Evolutionary conservation across 2,113 vertebrate genomes (phyloP), one percentile per base, ranked within the genome.

Genomic region (Thomomys bottae): DNA sequence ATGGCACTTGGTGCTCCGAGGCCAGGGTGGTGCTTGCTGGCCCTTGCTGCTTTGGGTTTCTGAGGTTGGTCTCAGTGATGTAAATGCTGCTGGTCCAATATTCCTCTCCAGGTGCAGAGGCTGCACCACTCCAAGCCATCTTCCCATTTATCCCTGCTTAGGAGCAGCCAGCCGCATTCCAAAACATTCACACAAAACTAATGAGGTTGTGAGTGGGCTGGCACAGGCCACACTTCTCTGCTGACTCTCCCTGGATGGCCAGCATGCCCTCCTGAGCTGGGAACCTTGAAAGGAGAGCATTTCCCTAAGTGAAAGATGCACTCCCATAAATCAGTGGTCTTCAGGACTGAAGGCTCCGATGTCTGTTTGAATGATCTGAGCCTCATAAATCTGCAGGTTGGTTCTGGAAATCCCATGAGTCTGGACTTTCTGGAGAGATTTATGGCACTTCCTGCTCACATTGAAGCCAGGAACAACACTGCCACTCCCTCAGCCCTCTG

Each of bases 391-490:
- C 0, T 32, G 78, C 20, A 3, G 72, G 67, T 90, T 89, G 92
- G 84, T 92, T 87, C 89, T 95, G 77, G 91, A 88, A 84, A 87
- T 82, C 83, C 77, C 73, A 36, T 10, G 84, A 84, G 87, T 71
- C 79, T 73, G 11, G 61, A 45, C 79, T 38, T 45, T 91, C 82
- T 93, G 86, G 57, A 77, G 73, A 93, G 92, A 61, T 96, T 97
- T 97, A 94, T 88, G 75, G 72, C 36, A 49, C 81, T 96, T 94
- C 90, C 96, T 28, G 34, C 76, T 28, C 57, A 3, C 49, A 45
- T 14, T 1, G 30, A 81, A 93, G 92, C 70, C 88, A 95, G 87
- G 84, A 94, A 88, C 89, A 94, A 96, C 95, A 92, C 86, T 42
- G 15, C 4, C 0, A 86, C 54, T 87, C 92, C 94, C 95, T 88